Percentiles rank a stretch among this genome's conserved stretches.
phyloP scores from a whole-genome alignment of 2,888 invertebrate species.

The Graphium colonna region DNA sequence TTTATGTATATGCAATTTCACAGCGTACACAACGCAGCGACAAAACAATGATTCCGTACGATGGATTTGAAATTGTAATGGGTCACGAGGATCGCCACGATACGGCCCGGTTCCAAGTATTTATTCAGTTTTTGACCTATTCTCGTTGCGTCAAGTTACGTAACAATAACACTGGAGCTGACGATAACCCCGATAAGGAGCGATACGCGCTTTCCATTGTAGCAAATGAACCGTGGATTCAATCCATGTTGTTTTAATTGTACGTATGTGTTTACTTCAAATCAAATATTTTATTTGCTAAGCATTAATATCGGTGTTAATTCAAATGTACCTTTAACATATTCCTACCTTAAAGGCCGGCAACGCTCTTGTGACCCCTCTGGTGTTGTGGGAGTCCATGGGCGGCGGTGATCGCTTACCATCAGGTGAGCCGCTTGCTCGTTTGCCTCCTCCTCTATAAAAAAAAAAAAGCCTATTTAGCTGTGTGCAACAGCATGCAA shows the following conservation, averaged over 20 bases:
- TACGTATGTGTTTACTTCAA: not conserved
- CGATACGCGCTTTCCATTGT: not conserved
- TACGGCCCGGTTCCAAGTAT: constrained; percentile 24
- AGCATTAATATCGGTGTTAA: too few species aligned
- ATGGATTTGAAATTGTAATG: constrained; percentile 40
- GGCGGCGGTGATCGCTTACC: too few species aligned
- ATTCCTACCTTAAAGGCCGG: too few species aligned
- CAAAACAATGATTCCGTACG: not conserved
- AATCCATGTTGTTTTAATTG: not conserved
- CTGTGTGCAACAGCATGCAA: too few species aligned
- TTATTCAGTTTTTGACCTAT: constrained; percentile 40
- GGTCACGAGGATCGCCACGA: constrained; percentile 43
- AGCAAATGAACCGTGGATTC: not conserved
- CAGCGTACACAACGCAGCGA: not conserved
- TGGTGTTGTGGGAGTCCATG: too few species aligned
- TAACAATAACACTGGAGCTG: constrained; percentile 7
- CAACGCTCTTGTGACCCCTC: too few species aligned
- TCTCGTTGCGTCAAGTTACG: constrained; percentile 15
- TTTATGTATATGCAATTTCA: constrained; percentile 5
- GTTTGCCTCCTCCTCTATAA: too few species aligned
- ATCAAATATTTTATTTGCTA: not conserved
- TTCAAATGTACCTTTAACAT: too few species aligned
- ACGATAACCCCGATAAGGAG: not conserved
- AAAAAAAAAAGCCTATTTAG: too few species aligned
- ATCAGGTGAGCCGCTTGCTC: too few species aligned